Conservation (phyloP, 2,797 vertebrate species). For the Acomys russatus region DNA sequence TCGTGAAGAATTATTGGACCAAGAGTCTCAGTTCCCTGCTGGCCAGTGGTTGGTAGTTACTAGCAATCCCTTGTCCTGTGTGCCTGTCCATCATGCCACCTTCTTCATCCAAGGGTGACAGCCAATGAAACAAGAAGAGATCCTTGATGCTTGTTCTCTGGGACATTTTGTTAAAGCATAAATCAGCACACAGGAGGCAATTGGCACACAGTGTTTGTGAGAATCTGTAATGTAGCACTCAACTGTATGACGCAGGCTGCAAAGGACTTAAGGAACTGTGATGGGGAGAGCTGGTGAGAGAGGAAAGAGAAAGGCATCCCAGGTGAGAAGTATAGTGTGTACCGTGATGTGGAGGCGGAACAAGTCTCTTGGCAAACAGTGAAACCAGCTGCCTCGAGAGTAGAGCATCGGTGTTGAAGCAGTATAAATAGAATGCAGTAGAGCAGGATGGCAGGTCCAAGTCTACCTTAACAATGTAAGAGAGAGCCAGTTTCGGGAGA, state of each 20-base stretch:
- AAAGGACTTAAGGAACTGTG: neutral
- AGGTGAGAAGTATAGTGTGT: neutral
- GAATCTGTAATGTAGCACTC: neutral
- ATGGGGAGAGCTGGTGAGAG: neutral
- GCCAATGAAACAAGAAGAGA: neutral
- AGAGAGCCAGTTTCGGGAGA: conserved; percentile 5
- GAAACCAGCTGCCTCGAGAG: neutral
- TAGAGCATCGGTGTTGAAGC: neutral
- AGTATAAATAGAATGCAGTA: neutral
- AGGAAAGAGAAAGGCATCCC: neutral
- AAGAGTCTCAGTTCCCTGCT: neutral
- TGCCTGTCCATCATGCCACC: neutral
- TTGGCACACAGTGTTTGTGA: neutral
- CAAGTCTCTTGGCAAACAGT: neutral
- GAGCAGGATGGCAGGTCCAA: neutral
- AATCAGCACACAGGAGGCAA: neutral
- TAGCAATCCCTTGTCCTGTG: neutral
- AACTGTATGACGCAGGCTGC: neutral
- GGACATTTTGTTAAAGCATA: neutral
- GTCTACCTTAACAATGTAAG: conserved; percentile 8
- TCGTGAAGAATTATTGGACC: neutral
- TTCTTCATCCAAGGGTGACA: conserved; percentile 16
- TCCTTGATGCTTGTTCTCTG: neutral
- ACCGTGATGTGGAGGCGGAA: neutral
- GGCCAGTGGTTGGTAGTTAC: neutral